Evolutionary conservation across 2,888 invertebrate genomes (phyloP), one percentile per base, ranked within the genome.

Genomic region (Drosophila siamana): DNA sequence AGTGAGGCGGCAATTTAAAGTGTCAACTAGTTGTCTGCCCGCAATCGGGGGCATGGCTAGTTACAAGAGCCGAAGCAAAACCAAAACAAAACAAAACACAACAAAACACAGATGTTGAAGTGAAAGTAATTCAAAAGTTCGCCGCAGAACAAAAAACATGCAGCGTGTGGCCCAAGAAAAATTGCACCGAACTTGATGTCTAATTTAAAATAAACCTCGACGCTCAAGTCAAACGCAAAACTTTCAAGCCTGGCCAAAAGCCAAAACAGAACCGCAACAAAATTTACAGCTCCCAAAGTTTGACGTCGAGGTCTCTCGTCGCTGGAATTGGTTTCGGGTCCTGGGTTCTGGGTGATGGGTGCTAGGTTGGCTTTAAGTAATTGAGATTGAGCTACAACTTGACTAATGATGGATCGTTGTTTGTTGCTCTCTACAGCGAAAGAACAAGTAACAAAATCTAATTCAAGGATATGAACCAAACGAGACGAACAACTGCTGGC

Each of bases 211-310:
- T 61, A 86, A 83, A 72, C 72, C 78, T 61, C 55, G 54, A 56
- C 66, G 55, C 74, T 52, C 70, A 16, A 60, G 24, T 28, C 16
- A 24, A 47, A 38, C 60, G 59, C 38, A 56, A 64, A 19, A 64
- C 63, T 48, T 57, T 33, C 5, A 41, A 33, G 41, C 48, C 75
- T 55, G 54, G 50, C 56, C 19, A 33, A 67, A 72, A 65, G 69
- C 67, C 64, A 67, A 67, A 73, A 73, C 51, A 60, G 61, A 71
- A 66, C 80, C 83, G 56, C 88, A 83, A 82, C 80, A 70, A 78
- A 83, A 88, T 86, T 75, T 86, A 56, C 80, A 86, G 68, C 71
- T 86, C 55, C 36, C 50, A 59, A 88, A 88, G 68, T 87, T 85
- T 69, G 43, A 33, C 52, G 61, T 56, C 40, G 54, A 52, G 26